These are phyloP conservation scores for Drosophila lacertosa DNA, from an alignment of 1,140 invertebrate species.

Conservation along the genomic window DNA sequence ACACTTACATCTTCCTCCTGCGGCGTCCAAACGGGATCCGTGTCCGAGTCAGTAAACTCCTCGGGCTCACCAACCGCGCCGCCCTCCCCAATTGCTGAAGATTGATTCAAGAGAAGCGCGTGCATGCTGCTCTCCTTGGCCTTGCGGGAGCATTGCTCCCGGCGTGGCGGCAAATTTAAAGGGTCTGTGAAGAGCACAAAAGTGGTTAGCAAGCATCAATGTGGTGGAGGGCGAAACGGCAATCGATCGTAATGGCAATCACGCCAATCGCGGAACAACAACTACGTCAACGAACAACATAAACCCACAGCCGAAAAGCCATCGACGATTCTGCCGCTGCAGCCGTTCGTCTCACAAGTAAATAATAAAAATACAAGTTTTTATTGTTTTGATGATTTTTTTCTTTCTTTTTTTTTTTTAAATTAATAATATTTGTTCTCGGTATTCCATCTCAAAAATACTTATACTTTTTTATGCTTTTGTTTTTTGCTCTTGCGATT, in stretches of 20 bases:
- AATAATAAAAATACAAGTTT: constrained; percentile 82
- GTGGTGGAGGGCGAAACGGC: constrained; percentile 14
- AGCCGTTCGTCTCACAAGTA: constrained; percentile 32
- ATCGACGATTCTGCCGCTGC: constrained; percentile 21
- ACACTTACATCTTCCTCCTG: constrained; percentile 85
- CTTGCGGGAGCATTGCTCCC: constrained; percentile 87
- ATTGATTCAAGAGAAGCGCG: constrained; percentile 69
- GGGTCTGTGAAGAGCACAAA: constrained; percentile 84
- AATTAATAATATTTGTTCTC: constrained; percentile 83
- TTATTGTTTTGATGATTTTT: constrained; percentile 71
- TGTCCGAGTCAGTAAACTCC: constrained; percentile 87
- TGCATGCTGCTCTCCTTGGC: constrained; percentile 86
- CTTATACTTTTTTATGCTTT: constrained; percentile 59
- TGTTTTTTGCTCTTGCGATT: constrained; percentile 55
- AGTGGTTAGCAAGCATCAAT: constrained; percentile 68
- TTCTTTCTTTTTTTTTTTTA: constrained; percentile 64
- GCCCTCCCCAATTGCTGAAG: constrained; percentile 54
- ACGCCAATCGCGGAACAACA: constrained; percentile 47
- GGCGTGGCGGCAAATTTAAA: constrained; percentile 85
- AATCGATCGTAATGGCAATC: constrained; percentile 25
- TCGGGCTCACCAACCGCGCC: constrained; percentile 83
- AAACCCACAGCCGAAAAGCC: constrained; percentile 35
- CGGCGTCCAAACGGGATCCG: constrained; percentile 90
- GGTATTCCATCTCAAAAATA: constrained; percentile 82
- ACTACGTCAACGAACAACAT: constrained; percentile 49